These are phyloP conservation scores for Halcyon senegalensis DNA, from an alignment of 2,113 vertebrate genomes.

Conservation along the genomic window DNA sequence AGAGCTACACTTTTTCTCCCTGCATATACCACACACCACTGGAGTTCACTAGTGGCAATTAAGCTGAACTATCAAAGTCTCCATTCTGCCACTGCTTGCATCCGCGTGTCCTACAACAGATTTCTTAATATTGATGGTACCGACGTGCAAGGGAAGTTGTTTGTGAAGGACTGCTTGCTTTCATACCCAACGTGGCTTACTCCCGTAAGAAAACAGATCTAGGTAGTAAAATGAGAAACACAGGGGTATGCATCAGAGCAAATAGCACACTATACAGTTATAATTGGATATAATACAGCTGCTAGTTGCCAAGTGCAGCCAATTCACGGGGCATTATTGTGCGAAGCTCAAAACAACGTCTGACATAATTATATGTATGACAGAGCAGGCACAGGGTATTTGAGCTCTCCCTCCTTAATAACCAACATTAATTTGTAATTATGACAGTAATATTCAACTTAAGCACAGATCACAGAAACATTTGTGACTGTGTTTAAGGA, in stretches of 20 bases:
- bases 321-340: background rate
- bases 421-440: slow-evolving; percentile 21
- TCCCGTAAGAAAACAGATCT: background rate
- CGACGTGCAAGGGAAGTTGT: background rate
- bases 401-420: slow-evolving; percentile 19
- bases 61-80: background rate
- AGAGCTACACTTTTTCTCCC: background rate
- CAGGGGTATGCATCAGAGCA: background rate
- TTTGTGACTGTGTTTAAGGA: background rate
- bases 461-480: background rate
- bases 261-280: background rate
- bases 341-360: background rate
- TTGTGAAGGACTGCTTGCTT: background rate
- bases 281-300: background rate
- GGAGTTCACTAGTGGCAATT: background rate
- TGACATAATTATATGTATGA: slow-evolving; percentile 17
- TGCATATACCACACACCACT: background rate
- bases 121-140: background rate
- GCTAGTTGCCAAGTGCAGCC: background rate
- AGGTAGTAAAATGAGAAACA: background rate
- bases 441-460: background rate
- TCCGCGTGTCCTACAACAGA: background rate
- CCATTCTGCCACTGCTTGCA: background rate
- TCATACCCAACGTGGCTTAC: background rate
- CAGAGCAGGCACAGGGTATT: background rate